phyloP scores from a whole-genome alignment of 2,113 vertebrate species.

The Uria aalge region DNA sequence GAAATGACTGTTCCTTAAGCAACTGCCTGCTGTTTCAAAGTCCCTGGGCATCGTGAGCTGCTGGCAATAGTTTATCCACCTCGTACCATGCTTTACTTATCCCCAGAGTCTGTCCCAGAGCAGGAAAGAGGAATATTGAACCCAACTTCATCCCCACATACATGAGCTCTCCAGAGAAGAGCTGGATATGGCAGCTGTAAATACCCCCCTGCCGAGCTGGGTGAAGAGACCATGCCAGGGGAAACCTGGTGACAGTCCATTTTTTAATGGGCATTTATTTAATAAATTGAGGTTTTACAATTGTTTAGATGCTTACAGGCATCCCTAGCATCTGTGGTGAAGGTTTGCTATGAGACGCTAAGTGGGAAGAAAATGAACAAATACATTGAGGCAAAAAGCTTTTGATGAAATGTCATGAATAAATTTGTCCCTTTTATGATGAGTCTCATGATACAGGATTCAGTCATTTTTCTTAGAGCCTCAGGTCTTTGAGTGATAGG shows the following conservation, averaged over 20 bases:
- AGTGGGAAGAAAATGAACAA: neutral
- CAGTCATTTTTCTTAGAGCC: neutral
- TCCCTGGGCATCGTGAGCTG: neutral
- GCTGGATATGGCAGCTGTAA: neutral
- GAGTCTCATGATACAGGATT: neutral
- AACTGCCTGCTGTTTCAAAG: neutral
- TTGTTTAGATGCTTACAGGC: neutral
- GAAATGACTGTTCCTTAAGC: neutral
- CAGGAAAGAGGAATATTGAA: neutral
- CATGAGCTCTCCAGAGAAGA: neutral
- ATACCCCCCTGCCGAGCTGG: neutral
- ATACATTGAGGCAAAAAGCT: neutral
- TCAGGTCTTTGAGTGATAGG: neutral
- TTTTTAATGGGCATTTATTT: neutral
- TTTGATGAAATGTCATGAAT: neutral
- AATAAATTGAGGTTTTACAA: neutral
- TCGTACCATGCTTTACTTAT: accelerated
- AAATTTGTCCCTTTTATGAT: neutral
- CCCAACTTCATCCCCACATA: neutral
- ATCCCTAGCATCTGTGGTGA: neutral
- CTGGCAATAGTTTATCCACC: neutral
- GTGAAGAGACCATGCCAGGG: neutral
- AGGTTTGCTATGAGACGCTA: neutral
- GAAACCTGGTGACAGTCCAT: neutral
- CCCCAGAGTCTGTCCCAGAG: neutral